Conservation (phyloP, 2,113 vertebrate species). For the Harpagus bidentatus region DNA sequence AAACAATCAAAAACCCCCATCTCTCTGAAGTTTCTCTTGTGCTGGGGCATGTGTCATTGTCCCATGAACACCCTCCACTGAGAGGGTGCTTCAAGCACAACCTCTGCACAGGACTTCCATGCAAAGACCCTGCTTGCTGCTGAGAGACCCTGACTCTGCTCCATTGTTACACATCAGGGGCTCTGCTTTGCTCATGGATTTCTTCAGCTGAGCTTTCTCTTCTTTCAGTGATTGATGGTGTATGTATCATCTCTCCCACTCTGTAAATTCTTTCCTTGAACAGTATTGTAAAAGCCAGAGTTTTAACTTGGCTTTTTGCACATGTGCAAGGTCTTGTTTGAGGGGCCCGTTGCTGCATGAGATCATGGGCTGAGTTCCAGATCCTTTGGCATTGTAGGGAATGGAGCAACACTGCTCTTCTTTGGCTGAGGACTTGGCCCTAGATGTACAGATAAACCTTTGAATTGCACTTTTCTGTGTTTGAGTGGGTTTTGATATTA, state of each 20-base stretch:
- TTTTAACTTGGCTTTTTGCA: background rate
- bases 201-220: background rate
- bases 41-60: background rate
- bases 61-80: background rate
- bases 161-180: background rate
- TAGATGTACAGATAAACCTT: fast-evolving
- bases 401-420: background rate
- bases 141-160: background rate
- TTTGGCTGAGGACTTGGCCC: background rate
- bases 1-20: background rate
- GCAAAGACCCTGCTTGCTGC: background rate
- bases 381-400: fast-evolving
- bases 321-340: background rate
- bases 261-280: background rate
- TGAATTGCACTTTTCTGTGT: background rate
- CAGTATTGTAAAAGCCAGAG: background rate
- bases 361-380: background rate
- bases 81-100: background rate
- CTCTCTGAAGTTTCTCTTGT: background rate
- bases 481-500: background rate
- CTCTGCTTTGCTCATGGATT: background rate
- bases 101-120: background rate
- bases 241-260: background rate
- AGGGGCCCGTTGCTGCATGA: background rate
- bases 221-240: background rate